Evolutionary conservation across 2,113 vertebrate species (phyloP), one percentile per base, ranked within the genome.

Genomic region (Lucifuga dentata): DNA sequence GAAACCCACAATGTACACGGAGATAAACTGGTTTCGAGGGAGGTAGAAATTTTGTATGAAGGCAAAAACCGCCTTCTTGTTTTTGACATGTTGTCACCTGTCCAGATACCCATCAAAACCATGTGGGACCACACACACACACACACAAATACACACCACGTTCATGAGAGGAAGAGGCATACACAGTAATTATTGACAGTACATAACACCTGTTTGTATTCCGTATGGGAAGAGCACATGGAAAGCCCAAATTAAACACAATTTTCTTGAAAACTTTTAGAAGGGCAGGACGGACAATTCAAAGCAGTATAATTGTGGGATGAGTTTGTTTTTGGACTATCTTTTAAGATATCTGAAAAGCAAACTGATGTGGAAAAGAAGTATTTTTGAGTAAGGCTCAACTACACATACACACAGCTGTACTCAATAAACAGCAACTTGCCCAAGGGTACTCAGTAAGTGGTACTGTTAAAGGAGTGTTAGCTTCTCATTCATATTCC

Each of bases 171-270:
- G 45, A 60, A 61, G 57, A 56, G 43, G 24, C 17, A 70, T 62
- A 57, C 68, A 74, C 35, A 45, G 62, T 86, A 84, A 87, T 75
- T 78, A 84, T 62, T 88, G 62, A 77, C 80, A 85, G 69, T 61
- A 84, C 38, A 45, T 69, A 83, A 81, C 86, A 87, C 85, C 79
- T 88, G 85, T 82, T 86, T 80, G 56, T 73, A 83, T 78, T 84
- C 74, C 51, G 51, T 84, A 74, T 81, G 77, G 70, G 13, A 83
- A 64, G 50, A 78, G 70, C 65, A 60, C 61, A 72, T 39, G 40
- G 20, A 62, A 76, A 83, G 68, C 43, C 62, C 61, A 70, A 63
- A 76, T 53, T 48, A 55, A 23, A 70, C 46, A 29, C 59, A 53
- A 45, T 73, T 49, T 75, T 73, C 49, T 46, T 61, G 41, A 73